phyloP scores from a whole-genome alignment of 2,113 vertebrate species.

The Chionodraco myersi region DNA sequence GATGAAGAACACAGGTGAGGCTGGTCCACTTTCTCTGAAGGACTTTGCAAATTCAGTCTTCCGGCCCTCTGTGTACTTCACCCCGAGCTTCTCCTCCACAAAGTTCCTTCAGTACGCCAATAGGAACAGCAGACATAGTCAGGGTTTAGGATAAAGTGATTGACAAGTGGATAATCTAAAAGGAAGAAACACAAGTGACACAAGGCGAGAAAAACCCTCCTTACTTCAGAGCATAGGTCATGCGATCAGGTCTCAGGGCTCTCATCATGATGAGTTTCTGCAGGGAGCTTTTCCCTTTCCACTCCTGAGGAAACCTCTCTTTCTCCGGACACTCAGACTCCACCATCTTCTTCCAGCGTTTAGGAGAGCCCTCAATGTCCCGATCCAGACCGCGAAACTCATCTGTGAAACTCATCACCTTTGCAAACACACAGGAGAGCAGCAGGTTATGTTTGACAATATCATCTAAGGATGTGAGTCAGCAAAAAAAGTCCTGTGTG shows the following conservation, averaged over 20 bases:
- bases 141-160: background rate
- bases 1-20: slow-evolving; percentile 81
- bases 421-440: background rate
- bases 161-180: background rate
- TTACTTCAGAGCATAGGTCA: slow-evolving; percentile 83
- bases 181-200: background rate
- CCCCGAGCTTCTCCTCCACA: slow-evolving; percentile 83
- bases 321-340: slow-evolving; percentile 85
- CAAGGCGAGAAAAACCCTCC: background rate
- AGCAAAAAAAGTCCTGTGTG: background rate
- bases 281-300: slow-evolving; percentile 83
- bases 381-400: slow-evolving; percentile 83
- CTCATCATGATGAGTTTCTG: slow-evolving; percentile 85
- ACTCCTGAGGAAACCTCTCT: slow-evolving; percentile 83
- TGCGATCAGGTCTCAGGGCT: slow-evolving; percentile 77
- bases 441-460: background rate
- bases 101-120: slow-evolving; percentile 77
- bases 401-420: slow-evolving; percentile 84
- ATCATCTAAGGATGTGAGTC: background rate
- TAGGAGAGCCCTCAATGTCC: slow-evolving; percentile 84
- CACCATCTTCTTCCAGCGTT: slow-evolving; percentile 83
- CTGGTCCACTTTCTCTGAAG: slow-evolving; percentile 82
- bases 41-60: slow-evolving; percentile 84
- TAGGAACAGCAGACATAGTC: slow-evolving; percentile 11
- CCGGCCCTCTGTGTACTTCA: slow-evolving; percentile 82